Evolutionary conservation across 2,113 vertebrate species (phyloP), one percentile per base, ranked within the genome.

Genomic region (Paradoxurus hermaphroditus): DNA sequence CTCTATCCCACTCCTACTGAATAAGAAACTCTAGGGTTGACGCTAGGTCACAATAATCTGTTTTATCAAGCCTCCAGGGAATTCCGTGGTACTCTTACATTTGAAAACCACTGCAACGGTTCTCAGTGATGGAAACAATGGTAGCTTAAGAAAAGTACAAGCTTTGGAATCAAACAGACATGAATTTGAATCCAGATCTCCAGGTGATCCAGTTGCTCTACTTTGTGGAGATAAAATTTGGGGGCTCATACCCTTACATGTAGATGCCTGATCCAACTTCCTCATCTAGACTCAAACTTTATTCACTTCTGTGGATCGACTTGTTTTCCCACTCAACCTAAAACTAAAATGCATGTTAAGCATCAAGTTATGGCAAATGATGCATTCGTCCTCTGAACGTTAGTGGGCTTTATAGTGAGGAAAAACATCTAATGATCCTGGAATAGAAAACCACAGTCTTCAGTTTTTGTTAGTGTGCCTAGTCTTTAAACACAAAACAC

Each of bases 11-110:
- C 10, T 72, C 78, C 13, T 49, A 31, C 15, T 14, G 7, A 56
- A 72, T 36, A 34, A 78, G 16, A 73, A 79, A 53, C 25, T 68
- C 11, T 19, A 46, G 1, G 36, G 0, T 16, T 12, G 16, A 36
- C 10, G 21, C 7, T 4, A 0, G 44, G 12, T 65, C 0, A 10
- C 2, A 25, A 29, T 9, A 27, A 51, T n/a, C 31, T 70, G 9
- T 59, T 67, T 59, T 23, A 34, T 21, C 3, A 88, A 88, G 6
- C 4, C 4, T 27, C 3, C 11, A 44, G 11, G 25, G 18, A 19
- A 88, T 34, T 77, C 41, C 44, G 27, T 83, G 25, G 7, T 2
- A 78, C 1, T 5, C 21, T 86, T n/a, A 39, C 19, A 15, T 84
- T 56, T 86, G 68, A 90, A 31, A 87, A 65, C 34, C 9, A 25